Percentiles rank a stretch among this genome's conserved stretches.
These are phyloP conservation scores for Pseudopipra pipra DNA, from an alignment of 2,113 vertebrate genomes.

Conservation along the genomic window DNA sequence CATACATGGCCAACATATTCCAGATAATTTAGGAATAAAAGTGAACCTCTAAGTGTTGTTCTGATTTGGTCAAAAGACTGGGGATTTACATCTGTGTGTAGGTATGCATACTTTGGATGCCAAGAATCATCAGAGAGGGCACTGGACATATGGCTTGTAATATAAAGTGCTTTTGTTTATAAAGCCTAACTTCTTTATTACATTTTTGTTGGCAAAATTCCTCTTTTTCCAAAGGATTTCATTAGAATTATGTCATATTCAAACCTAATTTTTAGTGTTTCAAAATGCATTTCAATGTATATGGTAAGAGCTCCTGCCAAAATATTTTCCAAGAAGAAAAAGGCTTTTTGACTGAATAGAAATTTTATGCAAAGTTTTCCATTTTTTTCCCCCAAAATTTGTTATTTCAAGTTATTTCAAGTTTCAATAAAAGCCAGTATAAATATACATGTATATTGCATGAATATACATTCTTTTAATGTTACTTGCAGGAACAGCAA, in stretches of 20 bases:
- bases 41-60: neutral
- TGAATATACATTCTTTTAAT: neutral
- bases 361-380: neutral
- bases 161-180: neutral
- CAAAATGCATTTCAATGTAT: neutral
- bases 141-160: neutral
- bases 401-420: neutral
- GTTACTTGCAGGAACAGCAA: neutral
- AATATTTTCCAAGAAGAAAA: neutral
- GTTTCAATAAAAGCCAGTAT: neutral
- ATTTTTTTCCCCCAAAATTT: neutral
- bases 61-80: neutral
- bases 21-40: neutral
- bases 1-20: neutral
- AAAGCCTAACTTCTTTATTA: neutral
- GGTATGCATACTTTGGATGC: neutral
- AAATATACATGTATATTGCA: neutral
- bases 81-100: neutral
- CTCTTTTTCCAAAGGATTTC: neutral
- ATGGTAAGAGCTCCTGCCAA: neutral
- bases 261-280: neutral
- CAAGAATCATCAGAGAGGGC: neutral
- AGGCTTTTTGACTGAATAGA: neutral
- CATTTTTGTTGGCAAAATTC: neutral
- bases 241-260: neutral